These are phyloP conservation scores for Tetragonula carbonaria DNA, from an alignment of 2,888 invertebrate species.

Conservation along the genomic window DNA sequence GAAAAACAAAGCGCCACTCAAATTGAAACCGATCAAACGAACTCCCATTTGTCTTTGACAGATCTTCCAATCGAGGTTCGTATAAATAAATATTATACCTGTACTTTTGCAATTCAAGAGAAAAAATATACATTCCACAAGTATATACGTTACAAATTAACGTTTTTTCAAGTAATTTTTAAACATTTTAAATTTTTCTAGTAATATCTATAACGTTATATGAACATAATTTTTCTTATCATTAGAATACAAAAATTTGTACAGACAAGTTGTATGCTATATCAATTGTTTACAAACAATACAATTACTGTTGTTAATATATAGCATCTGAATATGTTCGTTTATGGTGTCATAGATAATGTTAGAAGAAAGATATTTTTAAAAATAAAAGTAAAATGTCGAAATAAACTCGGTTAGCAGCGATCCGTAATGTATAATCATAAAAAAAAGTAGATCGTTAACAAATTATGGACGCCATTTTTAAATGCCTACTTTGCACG, in stretches of 20 bases:
- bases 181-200: neutral
- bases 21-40: conserved; percentile 36
- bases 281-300: conserved; percentile 52
- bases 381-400: conserved; percentile 20
- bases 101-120: neutral
- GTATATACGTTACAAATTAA: neutral
- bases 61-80: conserved; percentile 80
- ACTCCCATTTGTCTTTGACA: conserved; percentile 67
- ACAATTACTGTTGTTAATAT: neutral
- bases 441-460: conserved; percentile 26
- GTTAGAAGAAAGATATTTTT: neutral
- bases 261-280: neutral
- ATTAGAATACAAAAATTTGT: neutral
- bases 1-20: conserved; percentile 39
- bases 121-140: neutral
- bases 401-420: conserved; percentile 23
- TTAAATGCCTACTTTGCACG: conserved; percentile 40
- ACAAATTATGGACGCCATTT: conserved; percentile 36
- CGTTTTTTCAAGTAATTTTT: neutral
- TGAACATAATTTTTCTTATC: neutral
- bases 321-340: neutral
- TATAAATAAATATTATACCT: conserved; percentile 14
- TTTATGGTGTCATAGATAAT: neutral
- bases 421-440: conserved; percentile 12
- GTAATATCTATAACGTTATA: neutral